Evolutionary conservation across 2,113 vertebrate genomes (phyloP).

Genomic region (Lasiurus cinereus): DNA sequence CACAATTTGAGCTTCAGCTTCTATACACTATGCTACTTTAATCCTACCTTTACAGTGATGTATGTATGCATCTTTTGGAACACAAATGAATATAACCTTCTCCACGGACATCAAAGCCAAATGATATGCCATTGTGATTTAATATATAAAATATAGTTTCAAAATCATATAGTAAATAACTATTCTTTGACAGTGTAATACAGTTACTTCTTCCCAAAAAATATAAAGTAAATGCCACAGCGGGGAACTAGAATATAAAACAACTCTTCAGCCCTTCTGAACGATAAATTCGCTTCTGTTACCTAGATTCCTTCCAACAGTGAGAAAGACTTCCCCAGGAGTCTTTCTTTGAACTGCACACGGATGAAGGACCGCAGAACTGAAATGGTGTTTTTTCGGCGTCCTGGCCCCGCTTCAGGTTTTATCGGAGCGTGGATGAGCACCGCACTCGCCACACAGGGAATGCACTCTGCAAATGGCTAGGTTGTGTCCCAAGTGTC

Average conservation of each 20-base stretch:
- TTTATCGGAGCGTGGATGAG: not conserved
- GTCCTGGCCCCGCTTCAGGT: not conserved
- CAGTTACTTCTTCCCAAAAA: not conserved
- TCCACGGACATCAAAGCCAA: not conserved
- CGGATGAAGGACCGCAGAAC: not conserved
- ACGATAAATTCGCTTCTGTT: not conserved
- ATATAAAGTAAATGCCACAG: not conserved
- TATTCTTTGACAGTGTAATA: not conserved
- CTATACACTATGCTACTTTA: not conserved
- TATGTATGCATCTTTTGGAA: not conserved
- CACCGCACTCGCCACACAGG: not conserved
- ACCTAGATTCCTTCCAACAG: not conserved
- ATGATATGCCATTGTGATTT: not conserved
- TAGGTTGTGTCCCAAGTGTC: not conserved
- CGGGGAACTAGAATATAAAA: not conserved
- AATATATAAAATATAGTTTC: not conserved
- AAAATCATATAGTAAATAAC: not conserved
- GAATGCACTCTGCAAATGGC: not conserved
- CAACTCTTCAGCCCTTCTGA: not conserved
- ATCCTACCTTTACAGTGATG: not conserved
- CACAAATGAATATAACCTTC: not conserved
- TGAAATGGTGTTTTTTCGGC: not conserved
- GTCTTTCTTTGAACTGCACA: not conserved
- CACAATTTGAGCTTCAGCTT: not conserved
- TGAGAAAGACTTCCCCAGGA: not conserved